Evolutionary conservation across 1,140 invertebrate species (phyloP).

Genomic region (Hycleus cichorii): DNA sequence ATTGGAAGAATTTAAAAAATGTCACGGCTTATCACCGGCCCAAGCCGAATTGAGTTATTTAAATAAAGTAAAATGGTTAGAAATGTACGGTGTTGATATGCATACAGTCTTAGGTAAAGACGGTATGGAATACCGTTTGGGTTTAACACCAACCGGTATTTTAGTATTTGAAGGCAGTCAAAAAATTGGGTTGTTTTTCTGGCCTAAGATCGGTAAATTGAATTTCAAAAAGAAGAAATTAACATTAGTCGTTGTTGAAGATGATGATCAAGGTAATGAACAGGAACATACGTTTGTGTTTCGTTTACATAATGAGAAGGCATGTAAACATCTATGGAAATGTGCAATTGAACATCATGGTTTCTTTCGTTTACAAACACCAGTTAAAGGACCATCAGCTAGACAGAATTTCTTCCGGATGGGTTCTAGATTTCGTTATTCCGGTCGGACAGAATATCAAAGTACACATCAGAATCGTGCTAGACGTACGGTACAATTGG

Average conservation of each 20-base stretch:
- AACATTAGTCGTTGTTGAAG: slow-evolving; percentile 90
- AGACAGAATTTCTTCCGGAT: slow-evolving; percentile 95
- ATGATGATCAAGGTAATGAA: slow-evolving; percentile 88
- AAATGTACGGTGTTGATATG: slow-evolving; percentile 96
- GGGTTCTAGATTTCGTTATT: slow-evolving; percentile 93
- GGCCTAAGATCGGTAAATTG: slow-evolving; percentile 90
- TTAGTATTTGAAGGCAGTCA: slow-evolving; percentile 91
- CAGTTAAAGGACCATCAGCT: slow-evolving; percentile 80
- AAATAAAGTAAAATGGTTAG: slow-evolving; percentile 91
- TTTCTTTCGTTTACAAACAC: slow-evolving; percentile 90
- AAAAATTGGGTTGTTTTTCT: slow-evolving; percentile 98
- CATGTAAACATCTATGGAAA: slow-evolving; percentile 99
- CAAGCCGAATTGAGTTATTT: slow-evolving; percentile 89
- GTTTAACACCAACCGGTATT: slow-evolving; percentile 93
- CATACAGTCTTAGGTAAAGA: slow-evolving; percentile 93
- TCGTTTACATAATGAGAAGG: slow-evolving; percentile 88
- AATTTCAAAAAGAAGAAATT: slow-evolving; percentile 96
- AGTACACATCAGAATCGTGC: slow-evolving; percentile 83
- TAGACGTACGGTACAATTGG: slow-evolving; percentile 86
- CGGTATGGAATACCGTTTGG: slow-evolving; percentile 91
- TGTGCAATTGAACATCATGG: slow-evolving; percentile 98
- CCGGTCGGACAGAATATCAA: slow-evolving; percentile 92
- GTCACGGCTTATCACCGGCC: slow-evolving; percentile 75
- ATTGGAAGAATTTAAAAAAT: slow-evolving; percentile 82
- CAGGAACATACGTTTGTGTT: slow-evolving; percentile 92